Evolutionary conservation across 2,797 vertebrate genomes (phyloP), one percentile per base, ranked within the genome.

Genomic region (Tokudaia tokunoshimensis): DNA sequence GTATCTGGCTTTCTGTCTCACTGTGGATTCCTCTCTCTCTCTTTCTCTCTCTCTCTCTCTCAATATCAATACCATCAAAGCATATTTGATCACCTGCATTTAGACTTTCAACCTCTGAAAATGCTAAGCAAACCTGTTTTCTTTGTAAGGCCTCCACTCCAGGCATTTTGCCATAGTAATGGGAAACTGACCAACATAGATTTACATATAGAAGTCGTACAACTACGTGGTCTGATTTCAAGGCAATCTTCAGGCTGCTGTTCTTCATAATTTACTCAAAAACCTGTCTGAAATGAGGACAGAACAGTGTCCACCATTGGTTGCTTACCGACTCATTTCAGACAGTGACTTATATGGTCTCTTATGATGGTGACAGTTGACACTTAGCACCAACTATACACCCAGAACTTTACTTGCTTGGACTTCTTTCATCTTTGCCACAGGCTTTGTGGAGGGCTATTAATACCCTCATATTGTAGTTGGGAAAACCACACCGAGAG

Each of bases 181-280:
- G 19, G 61, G 79, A 93, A 67, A 44, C 72, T 34, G 17, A 41
- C 44, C 44, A 41, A 67, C n/a, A 78, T 26, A 41, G 8, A 47
- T 44, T 79, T 78, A 79, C 41, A 44, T 14, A 29, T 13, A 57
- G 9, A 44, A 52, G 37, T 12, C 61, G n/a, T 83, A 94, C 74
- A 70, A 31, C 63, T 41, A 47, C 4, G 10, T 41, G 44, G 55
- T 19, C 8, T 2, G 24, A 41, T 34, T 78, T 91, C 24, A 80
- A 52, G 26, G 34, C 59, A 63, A 57, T 88, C 55, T 59, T 67
- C 12, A 78, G 52, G 14, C 61, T 11, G 3, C 37, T 81, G 0
- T 47, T 86, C 19, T 79, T 61, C 22, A n/a, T 63, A 92, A 70
- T 86, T 70, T 86, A 84, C 86, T n/a, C 47, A 59, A 83, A 91